phyloP scores from a whole-genome alignment of 2,888 invertebrate genomes.

The Phortica magna region DNA sequence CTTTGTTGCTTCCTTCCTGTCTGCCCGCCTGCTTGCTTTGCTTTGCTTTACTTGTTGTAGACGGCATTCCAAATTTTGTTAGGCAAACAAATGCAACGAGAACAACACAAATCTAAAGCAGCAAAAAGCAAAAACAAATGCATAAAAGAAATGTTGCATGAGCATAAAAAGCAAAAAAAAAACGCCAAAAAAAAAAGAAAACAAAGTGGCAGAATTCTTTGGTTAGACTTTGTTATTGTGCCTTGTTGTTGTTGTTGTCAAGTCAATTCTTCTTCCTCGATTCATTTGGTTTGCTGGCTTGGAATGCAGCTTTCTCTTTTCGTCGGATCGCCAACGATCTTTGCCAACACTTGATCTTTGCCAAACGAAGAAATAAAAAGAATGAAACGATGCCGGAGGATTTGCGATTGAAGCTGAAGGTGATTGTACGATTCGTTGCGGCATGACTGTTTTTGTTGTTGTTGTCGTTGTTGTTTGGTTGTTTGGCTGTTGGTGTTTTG shows the following conservation, averaged over 20 bases:
- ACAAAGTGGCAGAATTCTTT: not conserved
- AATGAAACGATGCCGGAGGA: not conserved
- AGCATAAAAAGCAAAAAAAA: slow-evolving; percentile 48
- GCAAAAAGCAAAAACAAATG: slow-evolving; percentile 40
- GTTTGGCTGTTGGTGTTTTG: no score
- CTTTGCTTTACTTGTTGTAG: not conserved
- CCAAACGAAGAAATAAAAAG: not conserved
- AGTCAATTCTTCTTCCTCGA: slow-evolving; percentile 3
- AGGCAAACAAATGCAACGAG: slow-evolving; percentile 61
- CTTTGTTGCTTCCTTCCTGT: not conserved
- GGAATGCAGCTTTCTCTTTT: slow-evolving; percentile 73
- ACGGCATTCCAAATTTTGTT: slow-evolving; percentile 23
- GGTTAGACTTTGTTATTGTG: not conserved
- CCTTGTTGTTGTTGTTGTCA: not conserved
- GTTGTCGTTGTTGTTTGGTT: no score
- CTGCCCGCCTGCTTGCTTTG: not conserved
- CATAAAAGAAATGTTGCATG: slow-evolving; percentile 22
- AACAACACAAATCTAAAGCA: not conserved
- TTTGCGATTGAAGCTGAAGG: slow-evolving; percentile 31
- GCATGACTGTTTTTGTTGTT: slow-evolving; percentile 30
- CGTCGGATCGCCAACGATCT: slow-evolving; percentile 67
- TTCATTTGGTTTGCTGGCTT: slow-evolving; percentile 40
- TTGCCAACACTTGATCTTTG: slow-evolving; percentile 15
- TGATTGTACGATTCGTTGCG: slow-evolving; percentile 48
- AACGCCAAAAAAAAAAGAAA: slow-evolving; percentile 31